phyloP scores from a whole-genome alignment of 1,140 invertebrate genomes.

The Chironomus tepperi region DNA sequence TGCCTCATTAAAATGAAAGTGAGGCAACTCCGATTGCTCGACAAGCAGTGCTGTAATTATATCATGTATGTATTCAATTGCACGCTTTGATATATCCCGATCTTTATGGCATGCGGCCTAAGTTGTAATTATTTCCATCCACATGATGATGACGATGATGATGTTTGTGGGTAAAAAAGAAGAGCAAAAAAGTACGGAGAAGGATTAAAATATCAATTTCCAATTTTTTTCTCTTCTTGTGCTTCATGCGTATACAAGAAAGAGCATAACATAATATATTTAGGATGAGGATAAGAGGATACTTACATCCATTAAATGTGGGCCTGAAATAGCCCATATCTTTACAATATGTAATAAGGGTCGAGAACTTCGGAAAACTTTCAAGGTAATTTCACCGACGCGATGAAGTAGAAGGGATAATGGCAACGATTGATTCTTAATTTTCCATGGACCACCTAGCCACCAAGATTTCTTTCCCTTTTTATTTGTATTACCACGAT shows the following conservation, averaged over 20 bases:
- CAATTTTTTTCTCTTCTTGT: no score
- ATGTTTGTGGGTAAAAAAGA: no score
- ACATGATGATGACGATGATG: no score
- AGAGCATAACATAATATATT: no score
- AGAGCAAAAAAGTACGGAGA: no score
- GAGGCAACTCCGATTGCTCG: slow-evolving; percentile 76
- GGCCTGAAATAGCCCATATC: slow-evolving; percentile 80
- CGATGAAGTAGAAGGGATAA: slow-evolving; percentile 62
- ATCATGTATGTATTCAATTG: slow-evolving; percentile 89
- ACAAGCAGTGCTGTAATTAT: slow-evolving; percentile 81
- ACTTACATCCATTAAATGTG: slow-evolving; percentile 81
- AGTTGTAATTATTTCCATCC: slow-evolving; percentile 27
- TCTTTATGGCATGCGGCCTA: slow-evolving; percentile 87
- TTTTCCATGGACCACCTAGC: slow-evolving; percentile 39
- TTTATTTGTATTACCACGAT: slow-evolving; percentile 43
- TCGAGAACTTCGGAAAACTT: slow-evolving; percentile 74
- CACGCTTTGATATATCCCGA: slow-evolving; percentile 77
- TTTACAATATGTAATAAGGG: slow-evolving; percentile 85
- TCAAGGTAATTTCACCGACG: slow-evolving; percentile 77
- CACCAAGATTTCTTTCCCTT: slow-evolving; percentile 45
- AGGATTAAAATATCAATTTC: no score
- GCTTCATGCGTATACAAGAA: no score
- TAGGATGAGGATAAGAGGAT: no score
- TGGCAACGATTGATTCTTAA: slow-evolving; percentile 39
- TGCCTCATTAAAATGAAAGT: slow-evolving; percentile 93